Evolutionary conservation across 2,113 vertebrate species (phyloP).

Genomic region (Eretmochelys imbricata): DNA sequence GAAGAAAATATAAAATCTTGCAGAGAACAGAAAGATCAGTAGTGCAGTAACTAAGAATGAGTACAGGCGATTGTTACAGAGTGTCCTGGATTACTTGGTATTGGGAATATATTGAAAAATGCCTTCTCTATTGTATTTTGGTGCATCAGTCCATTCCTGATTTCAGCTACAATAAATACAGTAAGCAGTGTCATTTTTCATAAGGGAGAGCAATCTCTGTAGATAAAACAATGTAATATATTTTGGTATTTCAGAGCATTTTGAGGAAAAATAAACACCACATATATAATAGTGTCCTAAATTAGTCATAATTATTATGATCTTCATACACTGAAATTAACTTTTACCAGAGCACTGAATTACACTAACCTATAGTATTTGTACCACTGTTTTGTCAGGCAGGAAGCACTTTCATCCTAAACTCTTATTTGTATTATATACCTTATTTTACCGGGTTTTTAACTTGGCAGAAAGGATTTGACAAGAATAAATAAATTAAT

Average conservation of each 20-base stretch:
- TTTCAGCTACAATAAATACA: neutral
- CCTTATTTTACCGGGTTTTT: neutral
- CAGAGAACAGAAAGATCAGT: neutral
- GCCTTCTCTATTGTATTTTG: neutral
- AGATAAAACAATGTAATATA: neutral
- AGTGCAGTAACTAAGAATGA: neutral
- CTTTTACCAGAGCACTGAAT: neutral
- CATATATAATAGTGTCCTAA: neutral
- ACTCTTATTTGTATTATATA: neutral
- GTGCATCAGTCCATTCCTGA: neutral
- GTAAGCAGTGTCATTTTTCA: neutral
- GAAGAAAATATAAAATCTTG: neutral
- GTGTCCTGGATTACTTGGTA: neutral
- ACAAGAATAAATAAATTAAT: neutral
- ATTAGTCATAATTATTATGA: neutral
- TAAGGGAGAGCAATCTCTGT: no score
- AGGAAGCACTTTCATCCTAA: neutral
- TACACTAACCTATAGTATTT: neutral
- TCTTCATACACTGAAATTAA: neutral
- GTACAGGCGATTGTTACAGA: neutral
- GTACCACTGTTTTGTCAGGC: neutral
- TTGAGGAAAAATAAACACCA: neutral
- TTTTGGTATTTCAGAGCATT: neutral
- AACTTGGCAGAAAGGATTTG: neutral
- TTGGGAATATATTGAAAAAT: neutral